These are phyloP conservation scores for Ibidorhyncha struthersii DNA, from an alignment of 2,113 vertebrate genomes.

Conservation along the genomic window DNA sequence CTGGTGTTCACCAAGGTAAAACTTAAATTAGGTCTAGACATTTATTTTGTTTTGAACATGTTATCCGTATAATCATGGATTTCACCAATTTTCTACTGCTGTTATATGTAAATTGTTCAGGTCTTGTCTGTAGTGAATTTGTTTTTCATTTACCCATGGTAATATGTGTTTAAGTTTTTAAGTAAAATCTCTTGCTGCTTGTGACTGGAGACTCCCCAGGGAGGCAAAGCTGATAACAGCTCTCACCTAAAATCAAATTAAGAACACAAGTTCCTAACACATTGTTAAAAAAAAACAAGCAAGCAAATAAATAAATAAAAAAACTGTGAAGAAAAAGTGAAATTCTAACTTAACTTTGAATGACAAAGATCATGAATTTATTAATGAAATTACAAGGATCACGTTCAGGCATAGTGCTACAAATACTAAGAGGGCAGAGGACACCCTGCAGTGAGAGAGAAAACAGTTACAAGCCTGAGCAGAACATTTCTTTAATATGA, in stretches of 20 bases:
- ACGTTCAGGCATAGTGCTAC: not conserved
- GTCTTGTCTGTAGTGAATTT: not conserved
- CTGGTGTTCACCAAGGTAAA: not conserved
- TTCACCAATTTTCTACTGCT: not conserved
- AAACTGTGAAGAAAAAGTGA: not conserved
- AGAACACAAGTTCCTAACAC: not conserved
- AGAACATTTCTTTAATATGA: not conserved
- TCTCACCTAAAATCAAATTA: not conserved
- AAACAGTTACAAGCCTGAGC: not conserved
- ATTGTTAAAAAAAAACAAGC: not conserved
- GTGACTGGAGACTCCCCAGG: not conserved
- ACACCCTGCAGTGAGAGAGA: not conserved
- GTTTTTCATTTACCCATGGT: not conserved
- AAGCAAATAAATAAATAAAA: not conserved
- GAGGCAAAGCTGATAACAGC: constrained; percentile 7
- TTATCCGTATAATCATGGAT: not conserved
- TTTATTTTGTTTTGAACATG: not conserved
- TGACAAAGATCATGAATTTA: not conserved
- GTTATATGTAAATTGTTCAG: not conserved
- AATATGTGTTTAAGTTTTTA: not conserved
- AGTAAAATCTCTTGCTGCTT: not conserved
- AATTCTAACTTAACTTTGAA: not conserved
- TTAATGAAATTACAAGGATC: not conserved
- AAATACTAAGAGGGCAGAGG: not conserved
- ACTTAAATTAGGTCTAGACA: not conserved